Base-by-base conservation (phyloP, 2,113 vertebrate genomes). In the Vimba vimba region DNA sequence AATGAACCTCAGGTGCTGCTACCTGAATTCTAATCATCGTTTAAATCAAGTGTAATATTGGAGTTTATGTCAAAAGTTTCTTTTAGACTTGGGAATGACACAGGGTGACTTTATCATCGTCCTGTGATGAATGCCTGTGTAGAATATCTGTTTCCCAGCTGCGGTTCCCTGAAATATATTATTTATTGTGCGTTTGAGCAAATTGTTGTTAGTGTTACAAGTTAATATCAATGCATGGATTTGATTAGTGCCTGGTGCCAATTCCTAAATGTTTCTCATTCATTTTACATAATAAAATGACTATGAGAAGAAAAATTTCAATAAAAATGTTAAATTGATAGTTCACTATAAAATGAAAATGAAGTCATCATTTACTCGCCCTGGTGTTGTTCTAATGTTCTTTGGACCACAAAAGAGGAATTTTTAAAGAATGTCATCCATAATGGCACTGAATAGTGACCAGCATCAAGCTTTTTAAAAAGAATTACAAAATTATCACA, bases 1-100 rank as follows among this genome's bases (percentile, higher is more conserved):
- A 36, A 71, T 69, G 80, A 71, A 71, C 64, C 80, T 30, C 64
- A 83, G 80, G 47, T 83, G 80, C n/a, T 21, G 62, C 27, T 23
- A 21, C 12, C 80, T 83, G 64, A 68, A 83, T 83, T 36, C 60
- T 27, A 30, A 81, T 81, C 43, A 50, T 27, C 0, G 25, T 50
- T 71, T 71, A 30, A 71, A 55, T 82, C 62, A 55, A 71, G 19
- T 82, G 47, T 55, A n/a, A 66, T 12, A 64, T 43, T 47, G 79
- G 36, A 30, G n/a, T 68, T 25, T 21, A 7, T 52, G 15, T n/a
- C 43, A 71, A 36, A 62, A 71, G n/a, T 82, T 66, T 81, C 60
- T 66, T 47, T 45, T 13, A 64, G 36, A 79, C 8, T 69, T 81
- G 30, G 80, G 12, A 71, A 83, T 50, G 13, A 39, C 11, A 66